These are phyloP conservation scores for Dicerorhinus sumatrensis DNA, from an alignment of 2,113 vertebrate genomes.

Conservation along the genomic window DNA sequence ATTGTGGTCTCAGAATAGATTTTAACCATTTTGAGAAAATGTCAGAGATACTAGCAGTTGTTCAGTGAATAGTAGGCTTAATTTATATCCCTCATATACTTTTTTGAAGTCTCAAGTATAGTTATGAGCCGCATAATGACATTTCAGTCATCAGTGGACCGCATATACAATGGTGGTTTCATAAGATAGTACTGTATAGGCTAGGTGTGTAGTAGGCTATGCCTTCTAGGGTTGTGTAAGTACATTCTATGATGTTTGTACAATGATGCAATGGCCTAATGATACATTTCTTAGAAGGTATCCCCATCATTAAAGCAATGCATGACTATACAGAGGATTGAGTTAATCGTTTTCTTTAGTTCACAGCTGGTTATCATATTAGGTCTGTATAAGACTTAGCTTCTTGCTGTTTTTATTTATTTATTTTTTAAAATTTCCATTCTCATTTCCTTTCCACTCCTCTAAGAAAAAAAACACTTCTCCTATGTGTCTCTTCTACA, in stretches of 20 bases:
- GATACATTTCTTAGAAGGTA: too few species aligned
- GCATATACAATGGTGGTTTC: too few species aligned
- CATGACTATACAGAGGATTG: background rate
- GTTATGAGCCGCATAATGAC: too few species aligned
- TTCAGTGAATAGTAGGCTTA: background rate
- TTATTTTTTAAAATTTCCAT: conserved; percentile 23
- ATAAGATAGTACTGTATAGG: too few species aligned
- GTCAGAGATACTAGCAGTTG: background rate
- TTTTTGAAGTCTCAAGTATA: background rate
- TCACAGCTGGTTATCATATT: background rate
- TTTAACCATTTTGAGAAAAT: conserved; percentile 51
- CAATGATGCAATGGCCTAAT: too few species aligned
- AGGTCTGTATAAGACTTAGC: background rate
- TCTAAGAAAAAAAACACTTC: background rate
- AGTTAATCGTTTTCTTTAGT: conserved; percentile 29
- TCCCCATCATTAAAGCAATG: too few species aligned
- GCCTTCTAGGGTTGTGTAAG: too few species aligned
- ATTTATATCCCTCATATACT: background rate
- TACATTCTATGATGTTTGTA: too few species aligned
- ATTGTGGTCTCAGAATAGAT: background rate
- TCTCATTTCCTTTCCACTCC: background rate
- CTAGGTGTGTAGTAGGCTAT: too few species aligned
- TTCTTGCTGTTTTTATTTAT: conserved; percentile 33
- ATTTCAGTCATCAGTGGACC: too few species aligned
- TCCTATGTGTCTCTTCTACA: background rate